phyloP scores from a whole-genome alignment of 2,797 vertebrate genomes.

The Eulemur albifrons region DNA sequence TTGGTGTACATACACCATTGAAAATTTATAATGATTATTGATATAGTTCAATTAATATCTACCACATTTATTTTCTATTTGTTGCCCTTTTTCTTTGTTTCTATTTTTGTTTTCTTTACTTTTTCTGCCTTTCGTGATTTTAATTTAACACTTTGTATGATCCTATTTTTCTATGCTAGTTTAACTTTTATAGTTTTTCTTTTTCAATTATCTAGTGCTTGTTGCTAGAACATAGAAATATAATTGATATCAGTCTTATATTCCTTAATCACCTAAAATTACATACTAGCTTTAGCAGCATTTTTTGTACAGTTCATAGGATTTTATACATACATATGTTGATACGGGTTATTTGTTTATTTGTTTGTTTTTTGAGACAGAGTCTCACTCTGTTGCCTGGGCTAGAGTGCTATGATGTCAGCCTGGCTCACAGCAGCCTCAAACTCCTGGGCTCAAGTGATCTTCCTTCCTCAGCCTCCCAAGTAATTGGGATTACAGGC shows the following conservation, averaged over 20 bases:
- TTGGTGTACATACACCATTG: background rate
- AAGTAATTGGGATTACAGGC: too few relatives aligned
- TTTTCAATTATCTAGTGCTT: background rate
- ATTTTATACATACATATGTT: background rate
- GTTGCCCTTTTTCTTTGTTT: background rate
- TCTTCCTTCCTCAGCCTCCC: too few relatives aligned
- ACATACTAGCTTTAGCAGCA: background rate
- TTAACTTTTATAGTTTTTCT: background rate
- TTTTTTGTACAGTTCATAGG: background rate
- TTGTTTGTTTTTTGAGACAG: too few relatives aligned
- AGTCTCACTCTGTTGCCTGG: too few relatives aligned
- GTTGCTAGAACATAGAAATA: background rate
- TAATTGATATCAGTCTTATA: background rate
- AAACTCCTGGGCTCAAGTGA: too few relatives aligned
- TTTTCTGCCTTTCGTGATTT: background rate
- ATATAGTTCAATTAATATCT: background rate
- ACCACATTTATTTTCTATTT: background rate
- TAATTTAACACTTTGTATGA: background rate
- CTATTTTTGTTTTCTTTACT: background rate
- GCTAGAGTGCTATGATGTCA: too few relatives aligned
- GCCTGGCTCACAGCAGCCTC: too few relatives aligned
- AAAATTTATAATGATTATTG: background rate
- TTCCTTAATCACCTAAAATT: background rate
- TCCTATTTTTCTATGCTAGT: background rate
- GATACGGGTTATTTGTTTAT: too few relatives aligned